Evolutionary conservation across 2,888 invertebrate genomes (phyloP).

Genomic region (Acronicta aceris): DNA sequence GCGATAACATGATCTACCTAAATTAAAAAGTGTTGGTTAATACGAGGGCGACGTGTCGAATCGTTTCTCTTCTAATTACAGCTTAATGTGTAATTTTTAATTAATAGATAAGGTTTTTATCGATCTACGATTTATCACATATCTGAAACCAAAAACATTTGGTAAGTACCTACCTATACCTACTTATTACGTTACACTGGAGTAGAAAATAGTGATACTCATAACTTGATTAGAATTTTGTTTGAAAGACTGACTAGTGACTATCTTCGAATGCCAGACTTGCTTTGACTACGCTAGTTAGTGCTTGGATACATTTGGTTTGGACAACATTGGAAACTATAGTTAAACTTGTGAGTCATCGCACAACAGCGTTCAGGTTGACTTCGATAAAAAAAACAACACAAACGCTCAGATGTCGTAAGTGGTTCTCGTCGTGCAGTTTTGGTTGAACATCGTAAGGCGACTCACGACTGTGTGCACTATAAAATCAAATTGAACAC

Average conservation of each 20-base stretch:
- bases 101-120: conserved; percentile 41
- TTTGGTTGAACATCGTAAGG: conserved; percentile 64
- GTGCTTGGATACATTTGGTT: conserved; percentile 16
- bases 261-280: neutral
- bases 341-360: conserved; percentile 56
- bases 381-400: conserved; percentile 77
- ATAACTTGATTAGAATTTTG: neutral
- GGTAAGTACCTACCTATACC: neutral
- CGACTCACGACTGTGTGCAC: conserved; percentile 54
- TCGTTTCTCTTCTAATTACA: conserved; percentile 22
- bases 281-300: conserved; percentile 4
- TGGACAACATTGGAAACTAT: conserved; percentile 27
- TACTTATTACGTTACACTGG: conserved; percentile 6
- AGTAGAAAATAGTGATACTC: neutral
- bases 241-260: neutral
- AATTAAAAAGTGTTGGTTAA: conserved; percentile 3
- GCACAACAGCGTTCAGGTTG: conserved; percentile 60
- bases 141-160: conserved; percentile 5
- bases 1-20: neutral
- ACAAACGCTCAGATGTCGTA: conserved; percentile 62
- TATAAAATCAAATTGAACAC: conserved; percentile 20
- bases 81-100: conserved; percentile 21
- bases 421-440: conserved; percentile 71
- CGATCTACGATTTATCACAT: conserved; percentile 3
- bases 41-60: conserved; percentile 9